Evolutionary conservation across 2,797 vertebrate genomes (phyloP).

Genomic region (Myotis daubentonii): DNA sequence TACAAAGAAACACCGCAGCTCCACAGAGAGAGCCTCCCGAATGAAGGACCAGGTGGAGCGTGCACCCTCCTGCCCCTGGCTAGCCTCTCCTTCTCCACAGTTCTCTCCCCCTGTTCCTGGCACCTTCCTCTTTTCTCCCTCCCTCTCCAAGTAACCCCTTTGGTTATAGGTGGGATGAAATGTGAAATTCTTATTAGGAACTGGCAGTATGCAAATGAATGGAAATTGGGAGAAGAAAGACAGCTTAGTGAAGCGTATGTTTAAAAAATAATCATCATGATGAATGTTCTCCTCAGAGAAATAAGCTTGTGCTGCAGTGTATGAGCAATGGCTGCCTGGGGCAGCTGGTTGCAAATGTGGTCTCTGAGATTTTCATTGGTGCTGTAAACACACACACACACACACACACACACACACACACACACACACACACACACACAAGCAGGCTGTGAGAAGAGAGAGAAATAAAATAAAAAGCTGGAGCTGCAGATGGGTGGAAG

Average conservation of each 20-base stretch:
- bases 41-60: background rate
- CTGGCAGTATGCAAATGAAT: background rate
- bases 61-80: background rate
- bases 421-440: background rate
- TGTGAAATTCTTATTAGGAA: background rate
- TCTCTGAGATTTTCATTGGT: constrained; percentile 59
- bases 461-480: background rate
- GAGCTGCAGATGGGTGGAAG: constrained; percentile 39
- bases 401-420: too few relatives aligned
- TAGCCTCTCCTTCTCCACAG: fast-evolving
- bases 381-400: constrained; percentile 1
- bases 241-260: background rate
- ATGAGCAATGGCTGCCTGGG: constrained; percentile 70
- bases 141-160: background rate
- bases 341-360: constrained; percentile 53
- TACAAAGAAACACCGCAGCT: too few relatives aligned
- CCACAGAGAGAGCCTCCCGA: background rate
- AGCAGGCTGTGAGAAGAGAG: constrained; percentile 43
- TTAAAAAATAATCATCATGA: constrained; percentile 48
- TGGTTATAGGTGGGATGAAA: background rate
- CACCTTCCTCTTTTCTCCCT: background rate
- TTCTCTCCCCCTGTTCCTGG: background rate
- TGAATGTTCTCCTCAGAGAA: constrained; percentile 71
- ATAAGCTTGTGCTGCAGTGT: constrained; percentile 35
- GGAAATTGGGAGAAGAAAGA: constrained; percentile 50